Base-by-base conservation (phyloP, 2,888 invertebrate genomes). In the Stenotaenia linearis region DNA sequence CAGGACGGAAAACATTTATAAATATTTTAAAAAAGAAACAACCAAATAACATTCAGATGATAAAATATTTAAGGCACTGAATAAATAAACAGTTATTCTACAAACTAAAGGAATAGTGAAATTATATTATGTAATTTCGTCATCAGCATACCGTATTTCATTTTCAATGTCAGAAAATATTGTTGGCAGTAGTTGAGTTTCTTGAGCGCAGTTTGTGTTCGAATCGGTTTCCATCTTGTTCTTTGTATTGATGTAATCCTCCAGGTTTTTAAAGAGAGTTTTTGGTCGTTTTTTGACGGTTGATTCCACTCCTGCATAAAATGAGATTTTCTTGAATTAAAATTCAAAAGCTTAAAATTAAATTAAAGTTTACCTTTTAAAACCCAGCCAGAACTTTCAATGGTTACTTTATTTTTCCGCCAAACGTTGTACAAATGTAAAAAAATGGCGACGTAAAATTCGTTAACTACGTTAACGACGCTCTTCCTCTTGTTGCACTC, bases 361-460 rank as follows among this genome's bases (percentile, higher is more conserved):
- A 32, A 30, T 6, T 0, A 25, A 69, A 69, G 5, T 25, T 61
- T 28, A 88, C 88, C 88, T 86, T 87, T 87, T 1, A 89, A 83
- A 12, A 89, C 86, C 84, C 85, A 87, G 40, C 89, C 89, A 9
- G 88, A 88, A 83, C 89, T 88, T 79, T 85, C 84, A 77, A 89
- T 88, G 12, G 88, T 88, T 82, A 87, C 88, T 25, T 86, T 85
- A 80, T 87, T 85, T 2, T 85, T 83, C 82, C 87, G 87, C 89
- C 89, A 89, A n/a, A 86, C 83, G 75, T 85, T 83, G 81, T 86
- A 87, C 77, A 88, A 83, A 25, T 86, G 85, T 40, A 86, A 85
- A 82, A 87, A 86, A 4, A 86, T 83, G 1, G 86, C 88, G 32
- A 84, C 85, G 84, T 88, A 89, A 82, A 88, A 87, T 78, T 86